These are phyloP conservation scores for Anas platyrhynchos DNA, from an alignment of 2,113 vertebrate species.

Conservation along the genomic window DNA sequence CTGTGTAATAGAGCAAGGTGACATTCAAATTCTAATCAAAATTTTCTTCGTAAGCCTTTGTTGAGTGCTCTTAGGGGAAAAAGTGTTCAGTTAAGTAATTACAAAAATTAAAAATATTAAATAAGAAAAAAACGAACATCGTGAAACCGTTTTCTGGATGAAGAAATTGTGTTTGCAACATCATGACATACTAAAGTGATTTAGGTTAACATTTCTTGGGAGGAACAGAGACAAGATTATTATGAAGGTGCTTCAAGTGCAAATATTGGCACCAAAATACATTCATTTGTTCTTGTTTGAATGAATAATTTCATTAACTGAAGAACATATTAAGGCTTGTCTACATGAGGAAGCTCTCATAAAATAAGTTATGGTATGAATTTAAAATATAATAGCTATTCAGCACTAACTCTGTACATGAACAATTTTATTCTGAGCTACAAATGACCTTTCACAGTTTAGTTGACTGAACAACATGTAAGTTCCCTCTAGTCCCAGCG, in stretches of 20 bases:
- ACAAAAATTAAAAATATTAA: background rate
- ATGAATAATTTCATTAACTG: conserved; percentile 3
- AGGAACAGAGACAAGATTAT: background rate
- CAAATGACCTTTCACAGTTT: background rate
- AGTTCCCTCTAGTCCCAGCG: background rate
- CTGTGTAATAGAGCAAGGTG: background rate
- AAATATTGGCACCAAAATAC: background rate
- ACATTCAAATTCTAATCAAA: background rate
- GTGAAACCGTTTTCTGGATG: background rate
- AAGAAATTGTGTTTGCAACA: conserved; percentile 9
- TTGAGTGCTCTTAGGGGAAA: background rate
- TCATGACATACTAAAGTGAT: background rate
- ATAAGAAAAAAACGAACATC: background rate
- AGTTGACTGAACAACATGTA: background rate
- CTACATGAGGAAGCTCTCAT: background rate
- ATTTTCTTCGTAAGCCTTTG: background rate
- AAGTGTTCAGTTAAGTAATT: background rate
- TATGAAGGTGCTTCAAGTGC: background rate
- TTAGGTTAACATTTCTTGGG: background rate
- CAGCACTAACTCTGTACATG: background rate
- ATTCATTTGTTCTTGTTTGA: background rate
- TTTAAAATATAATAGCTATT: conserved; percentile 2
- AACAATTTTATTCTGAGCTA: background rate
- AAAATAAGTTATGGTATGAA: background rate
- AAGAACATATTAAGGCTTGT: background rate